Base-by-base conservation (phyloP, 2,888 invertebrate genomes). In the Dorcus hopei region DNA sequence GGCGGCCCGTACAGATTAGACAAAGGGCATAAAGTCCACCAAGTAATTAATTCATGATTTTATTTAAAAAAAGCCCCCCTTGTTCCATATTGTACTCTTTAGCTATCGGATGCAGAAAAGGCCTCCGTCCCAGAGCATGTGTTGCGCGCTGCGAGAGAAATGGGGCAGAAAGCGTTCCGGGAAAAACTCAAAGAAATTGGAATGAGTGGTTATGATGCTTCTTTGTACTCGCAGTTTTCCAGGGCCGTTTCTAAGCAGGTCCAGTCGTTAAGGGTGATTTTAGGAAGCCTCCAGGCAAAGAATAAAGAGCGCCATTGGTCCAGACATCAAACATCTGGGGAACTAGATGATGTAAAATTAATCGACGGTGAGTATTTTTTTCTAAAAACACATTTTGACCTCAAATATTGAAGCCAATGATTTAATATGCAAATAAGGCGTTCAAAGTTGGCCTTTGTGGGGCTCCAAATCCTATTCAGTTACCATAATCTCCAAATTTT, bases 1-100 rank as follows among this genome's bases (percentile, higher is more conserved):
- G 97, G 97, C 14, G 98, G 97, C 0, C 97, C 97, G 0, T 97
- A 95, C 79, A 82, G 97, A 1, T 81, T 98, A 9, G 97, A 97
- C 77, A 91, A 91, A 54, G 97, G 97, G 0, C 95, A 97, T 68
- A 87, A 89, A 61, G 96, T 97, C 1, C 91, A 94, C 76, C 97
- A 98, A 81, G 87, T 84, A 68, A 74, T 79, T 11, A 62, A 54
- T 7, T 9, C 40, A 26, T 48, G 11, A 9, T 39, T 8, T 40
- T 9, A 33, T 26, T 33, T 33, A 33, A 50, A 9, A 47, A 9
- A 47, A 8, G 38, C 14, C 74, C 77, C 38, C 82, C 45, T 48
- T 54, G 19, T 19, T 3, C 19, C 19, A 19, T 19, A 19, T 26
- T 50, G 19, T 49, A 54, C 14, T 14, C 40, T 42, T 43, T 40